phyloP scores from a whole-genome alignment of 92 coral and sea anemone genomes.

The Isaurus tuberculatus region DNA sequence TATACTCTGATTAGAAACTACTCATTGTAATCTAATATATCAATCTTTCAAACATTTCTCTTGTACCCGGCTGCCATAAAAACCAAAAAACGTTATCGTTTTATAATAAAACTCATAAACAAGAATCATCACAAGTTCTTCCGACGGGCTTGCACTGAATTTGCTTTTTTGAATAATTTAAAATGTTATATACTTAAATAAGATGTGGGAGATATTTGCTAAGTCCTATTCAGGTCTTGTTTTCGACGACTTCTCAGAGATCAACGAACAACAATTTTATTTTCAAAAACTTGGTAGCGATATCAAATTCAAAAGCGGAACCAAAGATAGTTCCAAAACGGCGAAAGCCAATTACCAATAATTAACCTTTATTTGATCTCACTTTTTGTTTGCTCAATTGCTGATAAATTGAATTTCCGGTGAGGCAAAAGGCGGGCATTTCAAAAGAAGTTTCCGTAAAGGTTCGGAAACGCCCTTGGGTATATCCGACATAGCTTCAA shows the following conservation, averaged over 20 bases:
- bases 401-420: background rate
- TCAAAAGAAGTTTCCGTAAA: conserved; percentile 13
- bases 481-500: conserved; percentile 2
- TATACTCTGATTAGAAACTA: conserved; percentile 38
- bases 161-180: conserved; percentile 18
- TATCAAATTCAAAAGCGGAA: conserved; percentile 14
- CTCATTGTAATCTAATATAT: conserved; percentile 19
- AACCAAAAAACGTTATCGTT: conserved; percentile 26
- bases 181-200: conserved; percentile 14
- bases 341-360: background rate
- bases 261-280: conserved; percentile 25
- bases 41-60: conserved; percentile 32
- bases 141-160: conserved; percentile 19
- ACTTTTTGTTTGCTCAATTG: conserved; percentile 4
- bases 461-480: conserved; percentile 26
- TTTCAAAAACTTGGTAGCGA: conserved; percentile 21
- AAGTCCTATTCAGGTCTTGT: conserved; percentile 28
- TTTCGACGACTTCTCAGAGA: conserved; percentile 40
- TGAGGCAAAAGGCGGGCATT: background rate
- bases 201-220: conserved; percentile 22
- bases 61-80: conserved; percentile 19
- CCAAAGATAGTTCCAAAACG: conserved; percentile 4
- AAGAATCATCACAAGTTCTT: conserved; percentile 28
- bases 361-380: conserved; percentile 16
- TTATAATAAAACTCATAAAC: conserved; percentile 7